Evolutionary conservation across 2,888 invertebrate genomes (phyloP).

Genomic region (Ophioninae sp.): DNA sequence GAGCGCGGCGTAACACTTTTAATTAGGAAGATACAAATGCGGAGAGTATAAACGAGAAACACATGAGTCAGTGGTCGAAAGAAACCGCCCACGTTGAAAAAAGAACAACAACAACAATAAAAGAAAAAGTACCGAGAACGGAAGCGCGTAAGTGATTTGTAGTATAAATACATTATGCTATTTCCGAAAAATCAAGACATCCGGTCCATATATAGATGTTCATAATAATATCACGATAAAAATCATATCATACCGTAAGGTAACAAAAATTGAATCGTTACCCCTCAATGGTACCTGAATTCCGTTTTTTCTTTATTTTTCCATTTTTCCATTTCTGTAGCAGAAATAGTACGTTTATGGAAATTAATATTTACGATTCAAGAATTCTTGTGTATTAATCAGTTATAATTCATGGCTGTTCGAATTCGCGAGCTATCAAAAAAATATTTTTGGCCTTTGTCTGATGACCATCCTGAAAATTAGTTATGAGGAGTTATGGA

Average conservation of each 20-base stretch:
- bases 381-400: too few relatives aligned
- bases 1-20: constrained; percentile 32
- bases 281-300: not conserved
- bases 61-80: constrained; percentile 41
- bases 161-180: constrained; percentile 38
- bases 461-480: too few relatives aligned
- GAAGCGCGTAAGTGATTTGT: constrained; percentile 37
- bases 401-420: too few relatives aligned
- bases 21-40: constrained; percentile 27
- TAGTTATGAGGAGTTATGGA: not conserved
- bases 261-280: not conserved
- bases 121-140: constrained; percentile 10
- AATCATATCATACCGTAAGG: too few relatives aligned
- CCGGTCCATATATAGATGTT: not conserved
- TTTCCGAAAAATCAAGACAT: not conserved
- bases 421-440: too few relatives aligned
- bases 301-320: too few relatives aligned
- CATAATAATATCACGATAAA: too few relatives aligned
- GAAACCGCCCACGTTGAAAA: constrained; percentile 33
- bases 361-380: too few relatives aligned
- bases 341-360: too few relatives aligned
- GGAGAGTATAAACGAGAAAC: constrained; percentile 45
- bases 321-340: too few relatives aligned
- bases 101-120: not conserved
- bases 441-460: too few relatives aligned